A percentile compares a stretch with the other conserved stretches of the same genome.
Evolutionary conservation across 2,113 vertebrate species (phyloP).

Genomic region (Herpetotheres cachinnans): DNA sequence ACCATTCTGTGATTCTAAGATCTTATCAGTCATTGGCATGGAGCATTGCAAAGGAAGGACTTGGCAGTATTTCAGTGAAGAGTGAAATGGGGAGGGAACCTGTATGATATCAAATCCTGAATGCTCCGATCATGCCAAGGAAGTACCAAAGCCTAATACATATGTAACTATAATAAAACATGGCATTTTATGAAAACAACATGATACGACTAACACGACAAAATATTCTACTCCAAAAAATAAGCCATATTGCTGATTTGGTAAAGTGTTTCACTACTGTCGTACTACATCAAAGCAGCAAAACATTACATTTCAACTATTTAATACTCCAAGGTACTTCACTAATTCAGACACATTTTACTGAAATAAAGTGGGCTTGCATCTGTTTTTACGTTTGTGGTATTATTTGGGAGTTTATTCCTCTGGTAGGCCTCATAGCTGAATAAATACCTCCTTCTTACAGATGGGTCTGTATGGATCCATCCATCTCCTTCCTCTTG

Average conservation of each 20-base stretch:
- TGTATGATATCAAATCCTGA: not conserved
- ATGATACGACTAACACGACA: not conserved
- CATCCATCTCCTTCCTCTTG: not conserved
- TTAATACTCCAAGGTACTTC: conserved; percentile 23
- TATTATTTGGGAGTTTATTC: not conserved
- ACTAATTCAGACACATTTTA: conserved; percentile 39
- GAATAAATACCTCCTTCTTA: not conserved
- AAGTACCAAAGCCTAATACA: not conserved
- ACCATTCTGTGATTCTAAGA: not conserved
- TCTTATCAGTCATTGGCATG: not conserved
- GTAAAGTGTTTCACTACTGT: not conserved
- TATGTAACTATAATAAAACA: not conserved
- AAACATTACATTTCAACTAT: conserved; percentile 1
- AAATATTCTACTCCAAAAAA: not conserved
- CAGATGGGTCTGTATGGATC: not conserved
- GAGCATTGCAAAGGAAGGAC: not conserved
- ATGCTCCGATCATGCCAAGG: not conserved
- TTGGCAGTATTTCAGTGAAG: not conserved
- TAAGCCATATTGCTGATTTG: not conserved
- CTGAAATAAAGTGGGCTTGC: not conserved
- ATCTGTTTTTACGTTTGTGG: not conserved
- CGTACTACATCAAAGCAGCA: conserved; percentile 3
- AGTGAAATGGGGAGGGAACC: not conserved
- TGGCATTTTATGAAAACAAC: not conserved
- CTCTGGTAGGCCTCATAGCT: not conserved